Percentiles rank a stretch among this genome's conserved stretches.
phyloP scores from a whole-genome alignment of 2,888 invertebrate genomes.

The Isoperla grammatica region DNA sequence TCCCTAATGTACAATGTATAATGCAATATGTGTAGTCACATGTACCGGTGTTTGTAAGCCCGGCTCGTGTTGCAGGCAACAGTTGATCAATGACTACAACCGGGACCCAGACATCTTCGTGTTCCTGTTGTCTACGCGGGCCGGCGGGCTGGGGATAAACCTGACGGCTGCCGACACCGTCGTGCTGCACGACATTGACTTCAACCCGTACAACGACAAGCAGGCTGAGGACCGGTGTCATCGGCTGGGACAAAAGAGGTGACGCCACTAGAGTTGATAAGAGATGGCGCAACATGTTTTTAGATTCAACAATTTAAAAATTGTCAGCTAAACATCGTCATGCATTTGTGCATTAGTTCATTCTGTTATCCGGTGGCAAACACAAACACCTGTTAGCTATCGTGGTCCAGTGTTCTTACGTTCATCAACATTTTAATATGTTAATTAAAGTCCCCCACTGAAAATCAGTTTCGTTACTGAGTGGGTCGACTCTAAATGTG shows the following conservation, averaged over 20 bases:
- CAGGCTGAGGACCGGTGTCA: conserved; percentile 89
- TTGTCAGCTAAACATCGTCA: background rate
- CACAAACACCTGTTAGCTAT: too few species aligned
- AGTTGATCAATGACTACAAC: conserved; percentile 85
- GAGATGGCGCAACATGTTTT: too few species aligned
- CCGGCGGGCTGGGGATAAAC: conserved; percentile 95
- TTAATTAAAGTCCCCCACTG: too few species aligned
- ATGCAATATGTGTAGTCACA: too few species aligned
- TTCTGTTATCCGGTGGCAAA: too few species aligned
- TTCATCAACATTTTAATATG: too few species aligned
- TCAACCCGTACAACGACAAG: conserved; percentile 97
- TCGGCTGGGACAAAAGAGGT: conserved; percentile 57
- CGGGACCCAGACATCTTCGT: conserved; percentile 72
- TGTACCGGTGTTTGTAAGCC: too few species aligned
- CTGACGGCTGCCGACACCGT: conserved; percentile 92
- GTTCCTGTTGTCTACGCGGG: conserved; percentile 87
- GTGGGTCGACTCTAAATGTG: too few species aligned
- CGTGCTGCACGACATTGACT: conserved; percentile 95
- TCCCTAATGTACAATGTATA: too few species aligned
- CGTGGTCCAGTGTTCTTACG: too few species aligned
- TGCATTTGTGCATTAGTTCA: background rate
- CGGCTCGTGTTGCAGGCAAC: conserved; percentile 77
- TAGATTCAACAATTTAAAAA: background rate
- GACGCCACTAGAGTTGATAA: conserved; percentile 7
- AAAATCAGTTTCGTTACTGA: too few species aligned